phyloP scores from a whole-genome alignment of 2,888 invertebrate genomes.

The Chymomyza procnemis region DNA sequence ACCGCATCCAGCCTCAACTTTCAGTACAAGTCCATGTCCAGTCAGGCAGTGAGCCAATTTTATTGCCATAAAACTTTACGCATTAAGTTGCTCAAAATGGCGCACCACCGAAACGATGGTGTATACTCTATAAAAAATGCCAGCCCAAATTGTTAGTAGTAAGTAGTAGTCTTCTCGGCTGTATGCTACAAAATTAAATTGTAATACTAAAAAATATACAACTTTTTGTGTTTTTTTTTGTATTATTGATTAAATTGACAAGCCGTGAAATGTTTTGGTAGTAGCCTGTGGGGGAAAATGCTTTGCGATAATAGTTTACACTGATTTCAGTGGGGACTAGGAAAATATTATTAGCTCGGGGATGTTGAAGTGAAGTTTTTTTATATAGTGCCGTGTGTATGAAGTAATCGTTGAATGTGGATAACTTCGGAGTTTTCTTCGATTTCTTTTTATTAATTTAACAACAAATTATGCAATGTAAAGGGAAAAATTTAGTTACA shows the following conservation, averaged over 20 bases:
- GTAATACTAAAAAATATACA: slow-evolving; percentile 28
- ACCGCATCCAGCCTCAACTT: not conserved
- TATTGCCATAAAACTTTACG: slow-evolving; percentile 51
- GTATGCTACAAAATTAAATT: slow-evolving; percentile 53
- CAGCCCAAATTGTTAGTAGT: not conserved
- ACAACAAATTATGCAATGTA: too few species aligned
- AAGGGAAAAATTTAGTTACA: too few species aligned
- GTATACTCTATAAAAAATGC: slow-evolving; percentile 14
- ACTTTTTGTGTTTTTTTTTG: not conserved
- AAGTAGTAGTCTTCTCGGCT: not conserved
- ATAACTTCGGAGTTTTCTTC: too few species aligned
- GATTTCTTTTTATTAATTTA: too few species aligned
- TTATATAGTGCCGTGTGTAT: too few species aligned
- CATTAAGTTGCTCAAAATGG: slow-evolving; percentile 54
- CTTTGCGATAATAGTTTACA: not conserved
- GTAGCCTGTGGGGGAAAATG: not conserved
- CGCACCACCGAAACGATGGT: slow-evolving; percentile 36
- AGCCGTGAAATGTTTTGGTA: not conserved
- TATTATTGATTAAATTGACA: not conserved
- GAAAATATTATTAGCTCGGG: not conserved
- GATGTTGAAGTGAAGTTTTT: too few species aligned
- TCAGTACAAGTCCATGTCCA: not conserved
- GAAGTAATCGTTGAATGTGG: too few species aligned
- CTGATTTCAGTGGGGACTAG: not conserved
- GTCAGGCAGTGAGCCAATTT: not conserved